Evolutionary conservation across 2,113 vertebrate genomes (phyloP), one percentile per base, ranked within the genome.

Genomic region (Paramisgurnus dabryanus): DNA sequence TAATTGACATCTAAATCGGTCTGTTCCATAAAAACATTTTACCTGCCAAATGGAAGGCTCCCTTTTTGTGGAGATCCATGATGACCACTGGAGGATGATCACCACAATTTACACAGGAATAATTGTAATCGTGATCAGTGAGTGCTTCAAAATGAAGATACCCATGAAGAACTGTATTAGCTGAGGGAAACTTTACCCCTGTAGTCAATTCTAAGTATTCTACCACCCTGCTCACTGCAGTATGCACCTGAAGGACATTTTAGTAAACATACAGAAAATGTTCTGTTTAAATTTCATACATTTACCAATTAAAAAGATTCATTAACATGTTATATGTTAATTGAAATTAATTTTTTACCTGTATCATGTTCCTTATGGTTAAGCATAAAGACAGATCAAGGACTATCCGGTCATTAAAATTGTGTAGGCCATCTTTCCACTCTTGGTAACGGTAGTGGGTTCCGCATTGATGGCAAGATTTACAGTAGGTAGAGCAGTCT

Each of bases 341-440:
- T 66, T 39, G 10, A 66, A 10, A 13, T 66, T 13, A 17, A 39
- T 12, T 15, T 7, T 18, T 27, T 66, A 67, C 66, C 66, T 67
- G 66, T n/a, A 67, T 12, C 41, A 67, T 43, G 41, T 67, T 67
- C 17, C 66, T 2, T 8, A 67, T 17, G 17, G 41, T n/a, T 43
- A 67, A 15, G 27, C 66, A 67, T n/a, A 67, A 45, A 43, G 66
- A 11, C 17, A 67, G 66, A 17, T 22, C n/a, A 67, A 67, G 66
- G 1, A 67, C 2, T 15, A 67, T 17, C 7, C n/a, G 18, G 34
- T 72, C 69, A 72, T 72, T 60, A 40, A 60, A 74, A 41, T 74
- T 74, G 55, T 74, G 71, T 15, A 74, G 34, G 15, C 53, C 71
- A 61, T 60, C 55, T 43, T 74, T 74, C 71, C 71, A 74, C 39